Evolutionary conservation across 1,140 invertebrate species (phyloP).

Genomic region (Saccostrea cuccullata): DNA sequence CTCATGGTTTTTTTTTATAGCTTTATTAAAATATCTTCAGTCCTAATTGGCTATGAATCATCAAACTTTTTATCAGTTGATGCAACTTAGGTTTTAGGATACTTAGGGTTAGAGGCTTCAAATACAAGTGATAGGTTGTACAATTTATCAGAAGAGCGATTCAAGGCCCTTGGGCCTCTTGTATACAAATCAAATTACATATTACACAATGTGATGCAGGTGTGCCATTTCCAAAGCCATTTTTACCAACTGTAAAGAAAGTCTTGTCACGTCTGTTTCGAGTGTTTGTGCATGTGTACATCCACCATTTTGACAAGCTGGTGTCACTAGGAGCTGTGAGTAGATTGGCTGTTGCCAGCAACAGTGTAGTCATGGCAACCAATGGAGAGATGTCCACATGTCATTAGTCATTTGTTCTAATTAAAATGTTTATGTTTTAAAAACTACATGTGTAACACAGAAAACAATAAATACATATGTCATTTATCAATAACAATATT

Average conservation of each 20-base stretch:
- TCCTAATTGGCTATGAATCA: too few relatives aligned
- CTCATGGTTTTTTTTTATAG: too few relatives aligned
- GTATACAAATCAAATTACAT: constrained; percentile 32
- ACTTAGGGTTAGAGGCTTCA: too few relatives aligned
- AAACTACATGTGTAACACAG: background rate
- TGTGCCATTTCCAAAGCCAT: constrained; percentile 93
- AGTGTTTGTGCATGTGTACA: constrained; percentile 97
- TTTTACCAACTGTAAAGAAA: constrained; percentile 89
- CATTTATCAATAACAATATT: background rate
- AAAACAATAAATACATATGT: background rate
- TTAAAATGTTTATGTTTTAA: background rate
- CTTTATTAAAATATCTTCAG: too few relatives aligned
- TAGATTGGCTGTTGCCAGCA: constrained; percentile 47
- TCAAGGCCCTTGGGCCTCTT: too few relatives aligned
- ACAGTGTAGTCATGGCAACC: background rate
- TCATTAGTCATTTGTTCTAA: background rate
- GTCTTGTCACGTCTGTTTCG: constrained; percentile 93
- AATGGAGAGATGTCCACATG: background rate
- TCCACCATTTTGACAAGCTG: constrained; percentile 96
- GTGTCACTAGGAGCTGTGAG: constrained; percentile 92
- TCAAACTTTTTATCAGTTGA: too few relatives aligned
- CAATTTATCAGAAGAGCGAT: too few relatives aligned
- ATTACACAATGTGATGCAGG: constrained; percentile 80
- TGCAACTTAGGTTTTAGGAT: too few relatives aligned
- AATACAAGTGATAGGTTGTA: too few relatives aligned